Percentiles rank a stretch among this genome's conserved stretches.
These are phyloP conservation scores for Trachymyrmex cornetzi DNA, from an alignment of 1,140 invertebrate genomes.

Conservation along the genomic window DNA sequence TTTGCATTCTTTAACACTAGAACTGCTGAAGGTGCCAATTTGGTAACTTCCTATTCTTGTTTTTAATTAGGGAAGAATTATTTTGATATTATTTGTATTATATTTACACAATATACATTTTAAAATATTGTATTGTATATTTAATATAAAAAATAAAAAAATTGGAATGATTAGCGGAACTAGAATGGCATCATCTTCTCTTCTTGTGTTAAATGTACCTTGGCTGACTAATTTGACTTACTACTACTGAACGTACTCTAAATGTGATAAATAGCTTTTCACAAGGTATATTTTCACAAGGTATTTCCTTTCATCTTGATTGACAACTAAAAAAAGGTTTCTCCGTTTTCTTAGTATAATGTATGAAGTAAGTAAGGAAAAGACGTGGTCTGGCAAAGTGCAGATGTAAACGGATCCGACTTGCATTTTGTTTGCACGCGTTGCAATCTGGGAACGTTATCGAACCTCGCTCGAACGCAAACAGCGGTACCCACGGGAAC, in stretches of 20 bases:
- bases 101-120: no score
- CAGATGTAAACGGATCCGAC: conserved; percentile 52
- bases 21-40: no score
- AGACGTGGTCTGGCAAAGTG: conserved; percentile 41
- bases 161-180: no score
- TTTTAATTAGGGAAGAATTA: no score
- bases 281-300: not conserved
- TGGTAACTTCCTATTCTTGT: no score
- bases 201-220: not conserved
- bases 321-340: conserved; percentile 19
- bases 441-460: conserved; percentile 59
- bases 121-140: no score
- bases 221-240: not conserved
- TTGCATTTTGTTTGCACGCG: conserved; percentile 59
- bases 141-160: no score
- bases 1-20: not conserved
- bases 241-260: no score
- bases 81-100: no score
- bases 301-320: not conserved
- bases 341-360: not conserved
- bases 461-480: conserved; percentile 49
- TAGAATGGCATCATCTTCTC: no score
- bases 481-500: conserved; percentile 41
- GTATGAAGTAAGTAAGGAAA: not conserved
- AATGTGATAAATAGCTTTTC: not conserved